Conservation (phyloP, 2,888 invertebrate species). For the Drosophila leonis region DNA sequence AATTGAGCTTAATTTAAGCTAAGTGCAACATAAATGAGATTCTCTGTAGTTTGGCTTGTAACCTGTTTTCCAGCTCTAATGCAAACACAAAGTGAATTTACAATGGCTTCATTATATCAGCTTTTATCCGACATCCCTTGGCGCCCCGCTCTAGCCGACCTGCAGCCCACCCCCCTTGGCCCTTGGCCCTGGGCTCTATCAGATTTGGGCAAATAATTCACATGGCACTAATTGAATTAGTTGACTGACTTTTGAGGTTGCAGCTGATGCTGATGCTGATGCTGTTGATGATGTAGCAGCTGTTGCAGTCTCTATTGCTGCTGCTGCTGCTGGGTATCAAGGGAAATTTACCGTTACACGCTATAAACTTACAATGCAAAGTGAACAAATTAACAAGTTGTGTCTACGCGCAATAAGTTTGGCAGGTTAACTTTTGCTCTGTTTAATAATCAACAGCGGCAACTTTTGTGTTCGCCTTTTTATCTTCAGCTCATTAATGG, state of each 20-base stretch:
- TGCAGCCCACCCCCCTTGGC: background rate
- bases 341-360: slow-evolving; percentile 62
- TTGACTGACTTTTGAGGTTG: slow-evolving; percentile 74
- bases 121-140: slow-evolving; percentile 7
- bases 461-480: slow-evolving; percentile 19
- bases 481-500: slow-evolving; percentile 4
- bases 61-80: slow-evolving; percentile 29
- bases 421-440: slow-evolving; percentile 23
- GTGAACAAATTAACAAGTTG: slow-evolving; percentile 74
- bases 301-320: slow-evolving; percentile 21
- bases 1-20: background rate
- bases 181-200: background rate
- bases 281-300: slow-evolving; percentile 2
- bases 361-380: slow-evolving; percentile 74
- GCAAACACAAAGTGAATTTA: slow-evolving; percentile 32
- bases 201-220: slow-evolving; percentile 72
- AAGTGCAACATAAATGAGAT: background rate
- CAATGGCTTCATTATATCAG: slow-evolving; percentile 53
- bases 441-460: slow-evolving; percentile 27
- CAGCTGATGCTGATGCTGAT: slow-evolving; percentile 20
- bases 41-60: background rate
- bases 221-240: slow-evolving; percentile 80
- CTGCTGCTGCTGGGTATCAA: slow-evolving; percentile 14
- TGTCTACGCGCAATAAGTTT: slow-evolving; percentile 33
- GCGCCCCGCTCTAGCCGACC: no score